Conservation (phyloP, 2,797 vertebrate species). For the Sitta carolinensis region DNA sequence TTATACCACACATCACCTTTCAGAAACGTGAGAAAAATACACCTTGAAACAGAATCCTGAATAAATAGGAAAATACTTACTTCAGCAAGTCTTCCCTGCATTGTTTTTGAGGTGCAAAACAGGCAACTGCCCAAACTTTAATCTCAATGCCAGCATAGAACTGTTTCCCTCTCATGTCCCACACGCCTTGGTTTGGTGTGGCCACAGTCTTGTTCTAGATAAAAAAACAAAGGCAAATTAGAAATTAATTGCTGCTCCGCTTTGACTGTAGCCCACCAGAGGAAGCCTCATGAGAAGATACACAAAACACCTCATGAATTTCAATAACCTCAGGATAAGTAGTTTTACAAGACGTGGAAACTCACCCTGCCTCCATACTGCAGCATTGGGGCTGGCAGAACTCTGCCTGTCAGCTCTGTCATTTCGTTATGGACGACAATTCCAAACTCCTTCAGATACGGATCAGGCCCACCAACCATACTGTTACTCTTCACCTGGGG, state of each 20-base stretch:
- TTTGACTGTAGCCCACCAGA: neutral
- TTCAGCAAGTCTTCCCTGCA: constrained; percentile 97
- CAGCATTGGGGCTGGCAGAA: constrained; percentile 97
- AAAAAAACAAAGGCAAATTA: constrained; percentile 58
- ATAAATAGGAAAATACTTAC: constrained; percentile 81
- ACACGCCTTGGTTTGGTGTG: constrained; percentile 98
- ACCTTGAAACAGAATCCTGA: neutral
- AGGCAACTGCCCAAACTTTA: constrained; percentile 99
- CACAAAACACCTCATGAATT: neutral
- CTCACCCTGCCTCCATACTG: constrained; percentile 98
- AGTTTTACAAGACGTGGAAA: neutral
- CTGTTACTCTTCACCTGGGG: constrained; percentile 97
- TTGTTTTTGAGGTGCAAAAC: constrained; percentile 98
- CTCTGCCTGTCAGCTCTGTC: constrained; percentile 96
- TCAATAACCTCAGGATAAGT: neutral
- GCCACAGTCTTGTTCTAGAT: constrained; percentile 98
- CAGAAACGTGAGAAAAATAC: neutral
- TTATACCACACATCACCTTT: neutral
- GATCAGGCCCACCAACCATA: constrained; percentile 97
- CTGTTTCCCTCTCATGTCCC: constrained; percentile 99
- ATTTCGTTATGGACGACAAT: constrained; percentile 99
- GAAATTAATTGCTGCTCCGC: neutral
- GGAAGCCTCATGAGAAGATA: neutral
- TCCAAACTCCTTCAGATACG: constrained; percentile 97
- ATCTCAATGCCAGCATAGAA: constrained; percentile 99